Base-by-base conservation (phyloP, 2,797 vertebrate species). In the Thripadectes ignobilis region DNA sequence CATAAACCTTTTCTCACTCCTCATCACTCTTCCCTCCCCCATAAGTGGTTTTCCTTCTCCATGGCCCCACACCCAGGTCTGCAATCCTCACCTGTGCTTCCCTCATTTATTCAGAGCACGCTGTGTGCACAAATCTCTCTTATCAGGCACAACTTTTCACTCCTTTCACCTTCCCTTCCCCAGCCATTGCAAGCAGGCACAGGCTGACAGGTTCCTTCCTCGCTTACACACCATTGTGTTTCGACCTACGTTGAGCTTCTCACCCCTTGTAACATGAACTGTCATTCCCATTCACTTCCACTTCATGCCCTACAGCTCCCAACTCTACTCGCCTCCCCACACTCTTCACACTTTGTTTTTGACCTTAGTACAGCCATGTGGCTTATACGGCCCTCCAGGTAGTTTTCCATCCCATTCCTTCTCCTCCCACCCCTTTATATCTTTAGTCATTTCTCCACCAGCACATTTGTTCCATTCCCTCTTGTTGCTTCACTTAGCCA, bases 341-440 rank as follows among this genome's bases (percentile, higher is more conserved):
- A 88, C 76, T 69, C 69, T 91, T 91, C 92, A 85, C 75, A 66
- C 74, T 91, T 92, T 41, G 12, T 57, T 94, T 92, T 48, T 71
- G 46, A 87, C 81, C 46, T 85, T 32, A 58, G 66, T 36, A 51
- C 49, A 92, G 38, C 41, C 67, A 39, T 80, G 72, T 75, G 72
- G 51, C 23, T 85, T 83, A 77, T 43, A 88, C 0, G 0, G 16
- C 36, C 54, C 46, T 91, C 65, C 91, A 93, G 91, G 92, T 93
- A 91, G 46, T 80, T 87, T 85, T 39, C 14, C 34, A 14, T 89
- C 61, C 58, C 41, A 38, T 85, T 76, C 38, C 52, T 87, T 71
- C 59, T 82, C 48, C 63, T 95, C 86, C 75, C 23, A 54, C 38
- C 21, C 12, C 43, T 65, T 88, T 57, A 34, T 68, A 89, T 61